Evolutionary conservation across 1,140 invertebrate genomes (phyloP).

Genomic region (Tribolium castaneum): DNA sequence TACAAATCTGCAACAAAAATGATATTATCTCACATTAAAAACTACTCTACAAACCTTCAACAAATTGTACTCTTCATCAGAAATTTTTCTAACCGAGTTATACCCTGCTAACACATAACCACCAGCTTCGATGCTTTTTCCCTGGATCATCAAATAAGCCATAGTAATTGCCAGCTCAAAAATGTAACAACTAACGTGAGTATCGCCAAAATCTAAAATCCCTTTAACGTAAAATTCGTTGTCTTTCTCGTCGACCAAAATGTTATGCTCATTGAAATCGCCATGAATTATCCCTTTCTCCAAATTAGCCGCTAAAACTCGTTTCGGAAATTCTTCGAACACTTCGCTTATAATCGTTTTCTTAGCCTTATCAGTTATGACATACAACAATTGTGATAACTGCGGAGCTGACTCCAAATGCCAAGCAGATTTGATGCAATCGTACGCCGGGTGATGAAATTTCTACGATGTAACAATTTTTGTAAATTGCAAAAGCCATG

Average conservation of each 20-base stretch:
- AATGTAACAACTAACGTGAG: slow-evolving; percentile 76
- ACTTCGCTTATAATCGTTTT: slow-evolving; percentile 72
- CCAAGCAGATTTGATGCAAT: slow-evolving; percentile 76
- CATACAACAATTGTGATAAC: slow-evolving; percentile 77
- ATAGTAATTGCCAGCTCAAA: slow-evolving; percentile 86
- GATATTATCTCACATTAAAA: neutral
- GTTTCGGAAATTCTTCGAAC: slow-evolving; percentile 74
- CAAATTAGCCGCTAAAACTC: slow-evolving; percentile 71
- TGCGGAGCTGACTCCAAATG: slow-evolving; percentile 75
- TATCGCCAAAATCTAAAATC: slow-evolving; percentile 88
- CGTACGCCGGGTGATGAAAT: slow-evolving; percentile 78
- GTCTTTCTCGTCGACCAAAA: slow-evolving; percentile 70
- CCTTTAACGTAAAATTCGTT: slow-evolving; percentile 68
- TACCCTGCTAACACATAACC: slow-evolving; percentile 84
- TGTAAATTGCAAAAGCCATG: neutral
- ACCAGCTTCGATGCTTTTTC: slow-evolving; percentile 72
- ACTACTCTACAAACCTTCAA: slow-evolving; percentile 68
- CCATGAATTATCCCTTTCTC: slow-evolving; percentile 86
- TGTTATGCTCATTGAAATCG: slow-evolving; percentile 91
- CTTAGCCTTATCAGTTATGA: slow-evolving; percentile 72
- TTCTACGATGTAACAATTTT: slow-evolving; percentile 62
- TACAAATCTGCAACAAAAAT: slow-evolving; percentile 71
- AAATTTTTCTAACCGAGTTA: slow-evolving; percentile 69
- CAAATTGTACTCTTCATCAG: slow-evolving; percentile 71
- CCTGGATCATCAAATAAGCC: slow-evolving; percentile 81